Conservation (phyloP, 2,888 invertebrate genomes). For the Iphiclides podalirius region DNA sequence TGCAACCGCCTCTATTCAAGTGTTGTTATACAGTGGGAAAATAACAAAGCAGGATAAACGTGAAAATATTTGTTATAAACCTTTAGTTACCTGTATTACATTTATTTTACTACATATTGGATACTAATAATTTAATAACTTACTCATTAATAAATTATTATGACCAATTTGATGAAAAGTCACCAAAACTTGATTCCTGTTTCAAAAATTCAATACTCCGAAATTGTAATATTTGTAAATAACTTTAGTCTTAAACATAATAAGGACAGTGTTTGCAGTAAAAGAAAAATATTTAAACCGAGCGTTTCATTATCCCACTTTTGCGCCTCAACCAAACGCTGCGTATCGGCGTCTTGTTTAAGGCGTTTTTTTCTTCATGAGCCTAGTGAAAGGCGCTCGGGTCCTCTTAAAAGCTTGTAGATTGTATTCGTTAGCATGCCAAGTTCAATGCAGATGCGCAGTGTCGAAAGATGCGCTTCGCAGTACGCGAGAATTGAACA, state of each 20-base stretch:
- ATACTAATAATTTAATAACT: no score
- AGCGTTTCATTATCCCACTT: constrained; percentile 65
- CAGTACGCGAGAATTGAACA: constrained; percentile 13
- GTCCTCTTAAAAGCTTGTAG: constrained; percentile 72
- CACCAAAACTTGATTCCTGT: no score
- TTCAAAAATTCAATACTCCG: no score
- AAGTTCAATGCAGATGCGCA: constrained; percentile 49
- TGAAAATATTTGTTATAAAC: no score
- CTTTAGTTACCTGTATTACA: no score
- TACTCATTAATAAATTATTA: no score
- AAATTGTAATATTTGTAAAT: no score
- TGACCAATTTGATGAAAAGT: no score
- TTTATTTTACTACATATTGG: no score
- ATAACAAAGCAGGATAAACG: background rate
- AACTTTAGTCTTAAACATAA: no score
- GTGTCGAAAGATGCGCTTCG: constrained; percentile 41
- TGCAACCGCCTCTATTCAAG: constrained; percentile 39
- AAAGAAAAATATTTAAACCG: no score
- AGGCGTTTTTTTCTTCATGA: constrained; percentile 57
- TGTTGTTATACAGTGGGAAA: background rate
- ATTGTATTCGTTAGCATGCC: constrained; percentile 61
- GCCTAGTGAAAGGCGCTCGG: constrained; percentile 67
- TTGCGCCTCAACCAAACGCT: constrained; percentile 44
- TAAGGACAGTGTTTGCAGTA: no score
- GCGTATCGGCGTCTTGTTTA: constrained; percentile 68